These are phyloP conservation scores for Oryzias curvinotus DNA, from an alignment of 2,113 vertebrate genomes.

Conservation along the genomic window DNA sequence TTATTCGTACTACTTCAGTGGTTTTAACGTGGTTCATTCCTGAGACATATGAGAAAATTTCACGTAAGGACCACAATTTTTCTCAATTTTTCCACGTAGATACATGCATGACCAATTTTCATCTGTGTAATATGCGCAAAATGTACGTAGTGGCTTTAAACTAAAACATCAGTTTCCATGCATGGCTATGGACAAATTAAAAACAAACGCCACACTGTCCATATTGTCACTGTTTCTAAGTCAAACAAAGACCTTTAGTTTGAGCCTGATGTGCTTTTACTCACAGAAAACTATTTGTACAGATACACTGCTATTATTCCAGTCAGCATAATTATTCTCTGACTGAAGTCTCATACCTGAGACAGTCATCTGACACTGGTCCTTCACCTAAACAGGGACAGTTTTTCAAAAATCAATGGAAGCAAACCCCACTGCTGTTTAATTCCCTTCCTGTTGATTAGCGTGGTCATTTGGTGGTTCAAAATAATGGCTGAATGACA, in stretches of 20 bases:
- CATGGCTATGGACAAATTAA: conserved; percentile 69
- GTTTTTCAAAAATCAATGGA: too few species aligned
- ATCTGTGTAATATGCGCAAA: conserved; percentile 45
- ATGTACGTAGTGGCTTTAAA: conserved; percentile 10
- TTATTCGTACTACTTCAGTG: too few species aligned
- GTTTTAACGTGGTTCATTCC: too few species aligned
- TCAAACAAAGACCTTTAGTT: conserved; percentile 56
- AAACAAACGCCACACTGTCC: conserved; percentile 57
- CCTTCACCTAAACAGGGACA: conserved; percentile 8
- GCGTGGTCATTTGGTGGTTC: conserved; percentile 5
- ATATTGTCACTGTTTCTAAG: conserved; percentile 56
- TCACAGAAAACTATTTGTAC: conserved; percentile 58
- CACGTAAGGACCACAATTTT: too few species aligned
- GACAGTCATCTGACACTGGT: conserved; percentile 3
- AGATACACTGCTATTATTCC: conserved; percentile 26
- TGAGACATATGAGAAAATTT: too few species aligned
- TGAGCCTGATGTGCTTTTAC: conserved; percentile 67
- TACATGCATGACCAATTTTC: too few species aligned
- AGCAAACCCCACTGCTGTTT: conserved; percentile 3
- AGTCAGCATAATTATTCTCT: conserved; percentile 12
- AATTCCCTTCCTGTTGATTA: conserved; percentile 20
- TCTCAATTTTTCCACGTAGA: too few species aligned
- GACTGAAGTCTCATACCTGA: not conserved
- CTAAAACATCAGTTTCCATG: conserved; percentile 75
- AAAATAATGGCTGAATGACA: conserved; percentile 6